Evolutionary conservation across 2,797 vertebrate species (phyloP).

Genomic region (Sebastes minor): DNA sequence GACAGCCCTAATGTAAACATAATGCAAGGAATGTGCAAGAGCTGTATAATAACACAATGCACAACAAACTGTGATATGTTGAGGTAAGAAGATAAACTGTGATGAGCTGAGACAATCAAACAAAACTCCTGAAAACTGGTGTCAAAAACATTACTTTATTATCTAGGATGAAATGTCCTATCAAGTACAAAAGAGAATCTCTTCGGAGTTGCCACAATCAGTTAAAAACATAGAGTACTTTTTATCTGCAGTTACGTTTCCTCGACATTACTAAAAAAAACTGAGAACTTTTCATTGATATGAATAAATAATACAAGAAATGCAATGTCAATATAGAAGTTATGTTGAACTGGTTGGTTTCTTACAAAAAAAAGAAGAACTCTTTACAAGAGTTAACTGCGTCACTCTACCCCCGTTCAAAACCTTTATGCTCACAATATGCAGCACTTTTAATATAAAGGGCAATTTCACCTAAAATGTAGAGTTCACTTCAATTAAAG

Average conservation of each 20-base stretch:
- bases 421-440: slow-evolving; percentile 88
- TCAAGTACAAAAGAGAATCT: slow-evolving; percentile 94
- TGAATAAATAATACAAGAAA: slow-evolving; percentile 91
- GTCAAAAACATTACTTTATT: slow-evolving; percentile 95
- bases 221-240: slow-evolving; percentile 90
- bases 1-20: too few relatives aligned
- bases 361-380: slow-evolving; percentile 70
- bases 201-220: slow-evolving; percentile 89
- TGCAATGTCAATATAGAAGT: slow-evolving; percentile 80
- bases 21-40: too few relatives aligned
- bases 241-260: slow-evolving; percentile 75
- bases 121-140: slow-evolving; percentile 77
- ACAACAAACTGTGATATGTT: neutral
- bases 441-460: slow-evolving; percentile 87
- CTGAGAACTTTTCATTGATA: slow-evolving; percentile 77
- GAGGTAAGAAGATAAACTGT: neutral
- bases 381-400: slow-evolving; percentile 65
- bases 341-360: slow-evolving; percentile 77
- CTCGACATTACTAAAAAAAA: slow-evolving; percentile 73
- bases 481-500: slow-evolving; percentile 77
- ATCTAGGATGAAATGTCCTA: slow-evolving; percentile 91
- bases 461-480: slow-evolving; percentile 84
- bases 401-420: slow-evolving; percentile 66
- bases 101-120: slow-evolving; percentile 56
- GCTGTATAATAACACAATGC: neutral